These are phyloP conservation scores for Sphyrna mokarran DNA, from an alignment of 2,113 vertebrate genomes.

Conservation along the genomic window DNA sequence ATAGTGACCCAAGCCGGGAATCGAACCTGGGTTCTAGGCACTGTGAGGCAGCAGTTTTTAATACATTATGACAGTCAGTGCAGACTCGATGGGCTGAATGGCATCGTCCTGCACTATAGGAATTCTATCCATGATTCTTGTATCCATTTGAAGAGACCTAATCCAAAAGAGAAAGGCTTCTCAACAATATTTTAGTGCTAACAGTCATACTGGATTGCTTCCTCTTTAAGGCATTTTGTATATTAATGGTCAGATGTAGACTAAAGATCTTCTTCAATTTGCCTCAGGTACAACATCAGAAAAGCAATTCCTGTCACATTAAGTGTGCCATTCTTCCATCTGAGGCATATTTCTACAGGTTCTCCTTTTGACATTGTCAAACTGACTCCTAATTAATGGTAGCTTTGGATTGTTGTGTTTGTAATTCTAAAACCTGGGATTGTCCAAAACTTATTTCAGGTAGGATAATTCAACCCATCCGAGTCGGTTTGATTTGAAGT, in stretches of 20 bases:
- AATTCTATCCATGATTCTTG: too few relatives aligned
- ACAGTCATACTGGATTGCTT: not conserved
- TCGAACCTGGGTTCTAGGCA: too few relatives aligned
- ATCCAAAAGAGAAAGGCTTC: not conserved
- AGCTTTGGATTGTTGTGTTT: not conserved
- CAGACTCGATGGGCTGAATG: too few relatives aligned
- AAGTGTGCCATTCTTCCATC: not conserved
- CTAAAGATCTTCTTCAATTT: not conserved
- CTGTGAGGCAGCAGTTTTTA: not conserved
- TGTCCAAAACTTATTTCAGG: not conserved
- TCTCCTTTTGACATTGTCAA: not conserved
- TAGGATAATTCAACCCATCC: not conserved
- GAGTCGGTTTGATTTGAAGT: not conserved
- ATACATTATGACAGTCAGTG: not conserved
- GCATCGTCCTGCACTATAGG: too few relatives aligned
- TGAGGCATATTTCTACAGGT: too few relatives aligned
- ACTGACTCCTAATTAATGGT: not conserved
- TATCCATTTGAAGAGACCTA: not conserved
- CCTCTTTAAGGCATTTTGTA: not conserved
- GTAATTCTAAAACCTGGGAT: not conserved
- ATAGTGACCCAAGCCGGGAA: too few relatives aligned
- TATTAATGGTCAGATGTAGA: not conserved
- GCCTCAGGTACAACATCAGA: not conserved
- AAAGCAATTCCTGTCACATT: not conserved
- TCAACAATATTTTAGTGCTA: not conserved